Evolutionary conservation across 2,113 vertebrate species (phyloP).

Genomic region (Macaca mulatta): DNA sequence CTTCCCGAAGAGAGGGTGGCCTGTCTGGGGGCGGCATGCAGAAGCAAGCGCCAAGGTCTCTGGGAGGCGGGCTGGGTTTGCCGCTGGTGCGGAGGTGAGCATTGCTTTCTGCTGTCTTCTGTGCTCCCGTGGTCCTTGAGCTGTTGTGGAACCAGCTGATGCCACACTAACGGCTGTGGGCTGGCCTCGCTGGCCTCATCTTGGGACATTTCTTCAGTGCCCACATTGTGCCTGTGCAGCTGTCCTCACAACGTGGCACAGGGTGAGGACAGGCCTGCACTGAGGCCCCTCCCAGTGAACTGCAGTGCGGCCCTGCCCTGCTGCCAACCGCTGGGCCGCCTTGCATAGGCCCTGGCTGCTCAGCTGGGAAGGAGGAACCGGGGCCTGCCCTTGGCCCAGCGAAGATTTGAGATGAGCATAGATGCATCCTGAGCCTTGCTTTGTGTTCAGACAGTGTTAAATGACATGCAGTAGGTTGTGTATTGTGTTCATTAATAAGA

Average conservation of each 20-base stretch:
- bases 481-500: not conserved
- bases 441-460: not conserved
- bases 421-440: not conserved
- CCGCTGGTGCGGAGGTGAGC: not conserved
- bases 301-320: accelerated
- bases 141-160: not conserved
- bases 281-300: not conserved
- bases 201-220: not conserved
- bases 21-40: not conserved
- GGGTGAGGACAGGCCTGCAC: not conserved
- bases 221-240: not conserved
- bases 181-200: not conserved
- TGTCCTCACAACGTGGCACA: accelerated
- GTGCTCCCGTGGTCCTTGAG: no score
- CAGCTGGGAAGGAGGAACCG: not conserved
- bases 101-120: not conserved
- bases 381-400: not conserved
- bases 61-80: not conserved
- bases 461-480: not conserved
- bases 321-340: not conserved
- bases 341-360: not conserved
- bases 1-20: not conserved
- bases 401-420: not conserved
- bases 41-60: not conserved
- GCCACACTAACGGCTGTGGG: not conserved